Evolutionary conservation across 2,113 vertebrate genomes (phyloP).

Genomic region (Sinocyclocheilus rhinocerous): DNA sequence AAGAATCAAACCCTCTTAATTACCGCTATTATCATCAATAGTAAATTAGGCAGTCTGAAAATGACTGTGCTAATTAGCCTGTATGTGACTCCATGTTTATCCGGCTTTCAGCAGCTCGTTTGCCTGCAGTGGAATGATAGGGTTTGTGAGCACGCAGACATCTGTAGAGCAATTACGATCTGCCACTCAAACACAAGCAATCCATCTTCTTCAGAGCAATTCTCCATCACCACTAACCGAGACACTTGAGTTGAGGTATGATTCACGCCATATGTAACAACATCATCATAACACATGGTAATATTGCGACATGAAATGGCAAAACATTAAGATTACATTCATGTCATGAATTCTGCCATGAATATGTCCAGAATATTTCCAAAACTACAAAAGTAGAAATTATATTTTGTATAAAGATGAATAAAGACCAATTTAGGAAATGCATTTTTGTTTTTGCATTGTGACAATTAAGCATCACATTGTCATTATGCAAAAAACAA

Average conservation of each 20-base stretch:
- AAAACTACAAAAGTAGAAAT: not conserved
- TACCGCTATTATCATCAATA: conserved; percentile 78
- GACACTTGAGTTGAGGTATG: not conserved
- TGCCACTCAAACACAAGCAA: conserved; percentile 36
- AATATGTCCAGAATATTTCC: not conserved
- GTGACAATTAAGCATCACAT: not conserved
- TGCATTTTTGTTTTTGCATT: not conserved
- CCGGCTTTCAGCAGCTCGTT: conserved; percentile 43
- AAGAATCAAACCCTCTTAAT: conserved; percentile 74
- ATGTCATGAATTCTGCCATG: not conserved
- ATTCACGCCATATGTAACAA: not conserved
- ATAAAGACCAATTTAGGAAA: not conserved
- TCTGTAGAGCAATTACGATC: conserved; percentile 45
- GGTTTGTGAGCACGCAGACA: conserved; percentile 39
- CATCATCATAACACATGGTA: not conserved
- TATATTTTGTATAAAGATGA: not conserved
- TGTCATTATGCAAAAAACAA: no score
- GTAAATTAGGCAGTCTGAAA: conserved; percentile 67
- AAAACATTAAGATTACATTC: not conserved
- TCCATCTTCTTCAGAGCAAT: not conserved
- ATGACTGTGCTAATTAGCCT: conserved; percentile 74
- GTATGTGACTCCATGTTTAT: conserved; percentile 67
- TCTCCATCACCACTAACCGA: not conserved
- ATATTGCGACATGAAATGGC: not conserved
- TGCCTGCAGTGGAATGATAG: conserved; percentile 68